Base-by-base conservation (phyloP, 2,888 invertebrate species). In the Tiphia femorata region DNA sequence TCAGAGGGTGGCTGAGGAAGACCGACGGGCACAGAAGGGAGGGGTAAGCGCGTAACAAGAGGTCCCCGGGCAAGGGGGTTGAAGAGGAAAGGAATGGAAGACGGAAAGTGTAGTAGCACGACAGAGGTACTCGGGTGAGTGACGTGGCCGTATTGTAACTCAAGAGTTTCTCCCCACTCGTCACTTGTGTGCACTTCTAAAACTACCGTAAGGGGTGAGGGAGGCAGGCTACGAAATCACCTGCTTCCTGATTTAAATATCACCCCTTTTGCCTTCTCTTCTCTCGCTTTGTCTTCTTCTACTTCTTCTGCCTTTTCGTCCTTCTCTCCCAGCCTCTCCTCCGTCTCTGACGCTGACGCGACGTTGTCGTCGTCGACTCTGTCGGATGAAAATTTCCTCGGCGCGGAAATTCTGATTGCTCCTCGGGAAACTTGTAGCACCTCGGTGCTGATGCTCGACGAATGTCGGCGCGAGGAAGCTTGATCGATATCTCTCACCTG, bases 41-140 rank as follows among this genome's bases (percentile, higher is more conserved):
- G 59, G 56, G 66, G 67, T 70, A 74, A 73, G 67, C 68, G 62
- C 75, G 72, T 74, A 75, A 75, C 70, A 67, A 75, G 75, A 76
- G 68, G 70, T 64, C 64, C 55, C 49, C 1, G 12, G 12, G 67
- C 60, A 65, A 66, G 67, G 62, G 61, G 67, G 63, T 62, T 72
- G 70, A 70, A 72, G 70, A 65, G 64, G 56, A 58, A 66, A 42
- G 66, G 60, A 47, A 40, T 48, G 49, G 41, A 43, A 57, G 62
- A 25, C 30, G 49, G 35, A 49, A 42, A 16, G 42, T 16, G 14
- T 16, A 16, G 37, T 16, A n/a, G 20, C 12, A 20, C 12, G 40
- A 12, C 16, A 14, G 25, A 14, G 25, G 12, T 12, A n/a, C 16
- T 6, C 35, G 33, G 37, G 41, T 12, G 42, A 43, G 33, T 38